phyloP scores from a whole-genome alignment of 1,140 invertebrate species.

The Choristoneura fumiferana region DNA sequence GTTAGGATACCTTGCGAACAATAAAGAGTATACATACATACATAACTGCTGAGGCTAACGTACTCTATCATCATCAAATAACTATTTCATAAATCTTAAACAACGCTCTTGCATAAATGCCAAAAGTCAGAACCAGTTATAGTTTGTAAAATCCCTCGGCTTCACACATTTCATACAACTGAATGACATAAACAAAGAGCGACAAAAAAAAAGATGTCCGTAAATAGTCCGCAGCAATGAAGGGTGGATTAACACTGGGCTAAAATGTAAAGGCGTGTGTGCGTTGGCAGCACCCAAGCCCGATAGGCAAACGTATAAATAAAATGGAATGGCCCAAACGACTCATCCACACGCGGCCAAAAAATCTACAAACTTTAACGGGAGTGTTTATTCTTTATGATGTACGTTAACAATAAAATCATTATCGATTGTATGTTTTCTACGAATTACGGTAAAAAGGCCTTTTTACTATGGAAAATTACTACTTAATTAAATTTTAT shows the following conservation, averaged over 20 bases:
- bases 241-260: constrained; percentile 15
- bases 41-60: too few species aligned
- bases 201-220: neutral
- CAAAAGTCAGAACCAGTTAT: neutral
- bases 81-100: too few species aligned
- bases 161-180: neutral
- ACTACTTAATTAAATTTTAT: too few species aligned
- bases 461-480: too few species aligned
- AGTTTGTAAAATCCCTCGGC: neutral
- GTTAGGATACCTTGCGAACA: too few species aligned
- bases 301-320: constrained; percentile 13
- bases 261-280: constrained; percentile 7
- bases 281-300: neutral
- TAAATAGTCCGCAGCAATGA: constrained; percentile 11
- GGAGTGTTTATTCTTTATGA: constrained; percentile 5
- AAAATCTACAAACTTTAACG: neutral
- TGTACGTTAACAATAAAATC: neutral
- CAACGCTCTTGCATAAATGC: too few species aligned
- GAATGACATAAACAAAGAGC: constrained; percentile 8
- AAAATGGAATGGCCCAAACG: constrained; percentile 13
- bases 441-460: too few species aligned
- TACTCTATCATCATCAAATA: too few species aligned
- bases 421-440: too few species aligned
- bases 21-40: too few species aligned
- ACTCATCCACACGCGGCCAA: constrained; percentile 1